phyloP scores from a whole-genome alignment of 2,797 vertebrate species.

The Vespertilio murinus region DNA sequence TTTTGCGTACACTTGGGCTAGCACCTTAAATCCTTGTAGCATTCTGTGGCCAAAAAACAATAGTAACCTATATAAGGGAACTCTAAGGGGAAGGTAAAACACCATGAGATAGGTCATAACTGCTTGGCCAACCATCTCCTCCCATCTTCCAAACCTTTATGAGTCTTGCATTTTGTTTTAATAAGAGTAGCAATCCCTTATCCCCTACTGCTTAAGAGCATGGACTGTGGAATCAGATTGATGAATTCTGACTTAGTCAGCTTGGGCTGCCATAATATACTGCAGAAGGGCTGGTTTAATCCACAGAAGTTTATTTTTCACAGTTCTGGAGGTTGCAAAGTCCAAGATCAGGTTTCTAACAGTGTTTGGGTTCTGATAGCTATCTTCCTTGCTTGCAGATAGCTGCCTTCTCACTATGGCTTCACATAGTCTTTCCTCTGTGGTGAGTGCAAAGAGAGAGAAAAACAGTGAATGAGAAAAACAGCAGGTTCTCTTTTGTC shows the following conservation, averaged over 20 bases:
- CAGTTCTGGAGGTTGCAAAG: not conserved
- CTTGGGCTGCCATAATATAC: not conserved
- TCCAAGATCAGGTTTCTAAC: not conserved
- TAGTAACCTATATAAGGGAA: not conserved
- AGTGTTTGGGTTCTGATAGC: not conserved
- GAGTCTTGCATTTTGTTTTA: not conserved
- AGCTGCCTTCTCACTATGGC: not conserved
- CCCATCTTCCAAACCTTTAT: not conserved
- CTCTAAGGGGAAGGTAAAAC: too few species aligned
- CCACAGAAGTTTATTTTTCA: not conserved
- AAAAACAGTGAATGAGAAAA: not conserved
- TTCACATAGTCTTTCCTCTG: not conserved
- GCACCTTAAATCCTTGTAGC: not conserved
- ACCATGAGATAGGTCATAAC: not conserved
- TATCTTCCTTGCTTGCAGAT: not conserved
- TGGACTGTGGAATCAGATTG: not conserved
- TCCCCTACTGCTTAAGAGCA: not conserved
- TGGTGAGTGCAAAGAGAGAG: not conserved
- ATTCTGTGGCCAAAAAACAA: not conserved
- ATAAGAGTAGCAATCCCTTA: not conserved
- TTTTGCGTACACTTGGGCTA: not conserved
- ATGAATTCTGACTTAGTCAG: not conserved
- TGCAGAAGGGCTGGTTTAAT: not conserved
- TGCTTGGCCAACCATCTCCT: not conserved
- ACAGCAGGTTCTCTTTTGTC: not conserved